Evolutionary conservation across 2,888 invertebrate genomes (phyloP), one percentile per base, ranked within the genome.

Genomic region (Drosophila koepferae): DNA sequence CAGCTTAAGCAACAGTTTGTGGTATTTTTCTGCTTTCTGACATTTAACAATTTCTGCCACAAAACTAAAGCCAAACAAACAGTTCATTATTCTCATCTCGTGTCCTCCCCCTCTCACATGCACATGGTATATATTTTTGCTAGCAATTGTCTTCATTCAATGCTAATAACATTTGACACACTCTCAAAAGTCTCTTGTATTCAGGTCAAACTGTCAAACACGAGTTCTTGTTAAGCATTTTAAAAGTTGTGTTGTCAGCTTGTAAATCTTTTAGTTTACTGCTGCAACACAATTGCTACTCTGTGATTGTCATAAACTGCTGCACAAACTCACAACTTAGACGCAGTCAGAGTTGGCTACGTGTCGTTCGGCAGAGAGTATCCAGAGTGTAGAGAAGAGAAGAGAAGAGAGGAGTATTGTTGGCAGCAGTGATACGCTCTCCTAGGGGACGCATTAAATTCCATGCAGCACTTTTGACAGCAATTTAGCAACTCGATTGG

Each of bases 241-340:
- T 40, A 41, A 41, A 60, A 71, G 34, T 64, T 55, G 14, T 74
- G 62, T 59, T 74, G 54, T 43, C 55, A 44, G 59, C 49, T 73
- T 74, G 73, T 74, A 55, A 60, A 61, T 59, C 61, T 54, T 58
- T 16, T 6, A 56, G 65, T 48, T 74, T 56, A 62, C 64, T 49
- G 56, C 51, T 74, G 68, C 59, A 64, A 34, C 56, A 67, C 79
- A 73, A 63, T 59, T 53, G 74, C 31, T 58, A 10, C 49, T 41
- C 49, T n/a, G 44, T 20, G 64, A 43, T 62, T 59, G 75, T 59
- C 60, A 64, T 63, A 69, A 69, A 60, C 54, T 79, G 63, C 60
- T 43, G 56, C 38, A 60, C 36, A 75, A 70, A 80, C 62, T 76
- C 64, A 60, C 41, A 63, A 23, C 43, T 38, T 40, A 23, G 16